phyloP scores from a whole-genome alignment of 2,113 vertebrate species.

The Dolichallabes microphthalmus region DNA sequence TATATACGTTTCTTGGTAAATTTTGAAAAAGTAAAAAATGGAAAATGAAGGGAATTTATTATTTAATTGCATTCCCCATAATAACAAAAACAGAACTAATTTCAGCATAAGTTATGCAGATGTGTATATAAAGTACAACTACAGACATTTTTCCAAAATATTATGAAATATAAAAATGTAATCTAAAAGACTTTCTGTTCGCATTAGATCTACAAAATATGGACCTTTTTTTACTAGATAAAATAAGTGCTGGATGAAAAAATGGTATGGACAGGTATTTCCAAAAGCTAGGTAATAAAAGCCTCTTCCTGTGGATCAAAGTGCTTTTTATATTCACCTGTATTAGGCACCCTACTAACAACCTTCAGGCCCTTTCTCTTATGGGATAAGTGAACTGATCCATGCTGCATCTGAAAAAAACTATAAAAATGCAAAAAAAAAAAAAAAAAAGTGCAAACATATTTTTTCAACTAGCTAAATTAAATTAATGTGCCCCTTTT shows the following conservation, averaged over 20 bases:
- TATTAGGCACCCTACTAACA: background rate
- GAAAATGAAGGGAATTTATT: background rate
- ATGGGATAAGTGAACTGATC: background rate
- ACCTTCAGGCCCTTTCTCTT: background rate
- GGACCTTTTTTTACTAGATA: background rate
- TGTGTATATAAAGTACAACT: background rate
- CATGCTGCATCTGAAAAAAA: background rate
- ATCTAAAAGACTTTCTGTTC: background rate
- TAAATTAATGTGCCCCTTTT: background rate
- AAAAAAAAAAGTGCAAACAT: background rate
- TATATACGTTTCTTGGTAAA: background rate
- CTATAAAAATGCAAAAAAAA: constrained; percentile 12
- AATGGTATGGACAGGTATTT: background rate
- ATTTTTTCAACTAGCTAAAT: background rate
- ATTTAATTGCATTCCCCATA: background rate
- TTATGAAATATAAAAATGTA: background rate
- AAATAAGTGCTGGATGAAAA: background rate
- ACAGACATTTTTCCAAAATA: background rate
- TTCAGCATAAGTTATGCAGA: background rate
- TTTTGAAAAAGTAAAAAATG: background rate
- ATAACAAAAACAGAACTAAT: background rate
- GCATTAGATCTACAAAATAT: background rate
- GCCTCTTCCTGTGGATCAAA: background rate
- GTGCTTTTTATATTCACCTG: constrained; percentile 7
- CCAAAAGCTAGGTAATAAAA: background rate